Percentiles rank a stretch among this genome's conserved stretches.
Conservation (phyloP, 2,888 invertebrate genomes). For the Diaperis boleti region DNA sequence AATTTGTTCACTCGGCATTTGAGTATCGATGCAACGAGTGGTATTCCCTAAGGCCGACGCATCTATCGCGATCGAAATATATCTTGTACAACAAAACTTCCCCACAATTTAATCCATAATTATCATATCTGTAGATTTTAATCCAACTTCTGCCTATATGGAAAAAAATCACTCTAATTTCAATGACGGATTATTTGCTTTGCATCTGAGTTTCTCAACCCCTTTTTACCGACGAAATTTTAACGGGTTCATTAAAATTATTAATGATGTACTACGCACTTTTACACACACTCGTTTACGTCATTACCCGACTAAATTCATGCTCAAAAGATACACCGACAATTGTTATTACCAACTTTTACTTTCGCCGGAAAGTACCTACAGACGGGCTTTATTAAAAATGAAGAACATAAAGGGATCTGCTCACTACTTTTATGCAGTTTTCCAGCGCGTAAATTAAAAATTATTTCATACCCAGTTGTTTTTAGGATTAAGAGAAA, state of each 20-base stretch:
- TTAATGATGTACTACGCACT: constrained; percentile 42
- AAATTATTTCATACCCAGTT: no score
- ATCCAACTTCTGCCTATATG: constrained; percentile 13
- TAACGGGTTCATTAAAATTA: constrained; percentile 50
- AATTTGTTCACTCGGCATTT: constrained; percentile 37
- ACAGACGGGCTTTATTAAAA: no score
- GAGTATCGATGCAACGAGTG: constrained; percentile 32
- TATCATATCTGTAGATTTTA: no score
- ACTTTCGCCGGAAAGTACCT: not conserved
- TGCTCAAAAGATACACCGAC: not conserved
- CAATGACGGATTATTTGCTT: constrained; percentile 42
- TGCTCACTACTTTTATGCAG: no score
- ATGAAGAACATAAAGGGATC: no score
- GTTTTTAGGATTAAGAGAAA: no score
- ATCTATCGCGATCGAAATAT: constrained; percentile 23
- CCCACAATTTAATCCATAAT: not conserved
- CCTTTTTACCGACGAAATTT: constrained; percentile 40
- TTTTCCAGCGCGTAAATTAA: no score
- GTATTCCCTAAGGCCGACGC: constrained; percentile 31
- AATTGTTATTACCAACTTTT: not conserved
- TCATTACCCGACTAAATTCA: constrained; percentile 7
- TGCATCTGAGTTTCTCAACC: constrained; percentile 22
- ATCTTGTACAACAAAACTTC: not conserved
- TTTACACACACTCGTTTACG: constrained; percentile 8
- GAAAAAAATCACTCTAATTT: constrained; percentile 37